Conservation (phyloP, 2,888 invertebrate species). For the Caenorhabditis uteleia region DNA sequence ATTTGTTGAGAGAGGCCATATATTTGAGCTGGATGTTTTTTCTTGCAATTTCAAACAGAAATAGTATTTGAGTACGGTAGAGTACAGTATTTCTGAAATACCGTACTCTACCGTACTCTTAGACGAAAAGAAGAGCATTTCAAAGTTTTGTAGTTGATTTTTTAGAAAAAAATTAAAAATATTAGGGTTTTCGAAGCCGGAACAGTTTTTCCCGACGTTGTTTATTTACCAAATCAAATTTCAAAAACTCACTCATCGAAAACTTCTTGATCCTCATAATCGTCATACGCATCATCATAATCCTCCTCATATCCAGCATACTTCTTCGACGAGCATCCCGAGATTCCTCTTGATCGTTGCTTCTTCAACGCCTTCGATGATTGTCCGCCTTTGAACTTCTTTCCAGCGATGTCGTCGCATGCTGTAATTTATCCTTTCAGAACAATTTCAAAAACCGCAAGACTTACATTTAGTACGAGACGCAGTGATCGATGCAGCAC, state of each 20-base stretch:
- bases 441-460: neutral
- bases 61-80: too few relatives aligned
- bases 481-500: slow-evolving; percentile 3
- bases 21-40: too few relatives aligned
- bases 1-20: too few relatives aligned
- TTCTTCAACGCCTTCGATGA: slow-evolving; percentile 35
- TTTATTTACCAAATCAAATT: too few relatives aligned
- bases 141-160: too few relatives aligned
- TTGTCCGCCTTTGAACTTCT: slow-evolving; percentile 22
- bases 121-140: too few relatives aligned
- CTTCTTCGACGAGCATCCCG: slow-evolving; percentile 31
- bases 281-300: slow-evolving; percentile 15
- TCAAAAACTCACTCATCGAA: slow-evolving; percentile 32
- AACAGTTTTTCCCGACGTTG: too few relatives aligned
- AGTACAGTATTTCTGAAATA: too few relatives aligned
- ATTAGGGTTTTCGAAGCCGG: too few relatives aligned
- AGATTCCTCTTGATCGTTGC: slow-evolving; percentile 33
- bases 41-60: too few relatives aligned
- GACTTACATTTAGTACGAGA: slow-evolving; percentile 22
- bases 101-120: too few relatives aligned
- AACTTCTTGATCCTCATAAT: slow-evolving; percentile 13
- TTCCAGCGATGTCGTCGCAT: slow-evolving; percentile 8
- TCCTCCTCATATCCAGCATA: slow-evolving; percentile 23
- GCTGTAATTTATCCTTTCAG: slow-evolving; percentile 12
- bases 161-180: too few relatives aligned